Conservation (phyloP, 2,113 vertebrate genomes). For the Pterocles gutturalis region DNA sequence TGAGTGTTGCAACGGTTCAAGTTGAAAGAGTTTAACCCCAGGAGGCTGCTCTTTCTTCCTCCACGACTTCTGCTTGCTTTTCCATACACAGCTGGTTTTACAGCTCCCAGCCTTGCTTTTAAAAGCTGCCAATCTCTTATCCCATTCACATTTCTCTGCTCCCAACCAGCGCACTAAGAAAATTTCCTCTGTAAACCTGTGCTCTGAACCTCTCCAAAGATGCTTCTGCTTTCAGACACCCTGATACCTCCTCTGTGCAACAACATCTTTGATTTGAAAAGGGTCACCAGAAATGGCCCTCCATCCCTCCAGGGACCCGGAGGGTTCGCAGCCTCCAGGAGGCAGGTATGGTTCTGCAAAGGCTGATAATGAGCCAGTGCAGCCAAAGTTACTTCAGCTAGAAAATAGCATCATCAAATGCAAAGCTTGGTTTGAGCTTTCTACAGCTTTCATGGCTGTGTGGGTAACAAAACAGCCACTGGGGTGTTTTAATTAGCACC, state of each 20-base stretch:
- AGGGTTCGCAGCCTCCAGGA: not conserved
- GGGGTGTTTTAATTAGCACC: not conserved
- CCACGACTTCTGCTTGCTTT: not conserved
- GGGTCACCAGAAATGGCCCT: not conserved
- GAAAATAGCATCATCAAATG: not conserved
- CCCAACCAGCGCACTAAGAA: not conserved
- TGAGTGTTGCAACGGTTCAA: not conserved
- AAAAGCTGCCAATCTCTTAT: not conserved
- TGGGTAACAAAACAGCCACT: not conserved
- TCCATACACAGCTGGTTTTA: fast-evolving
- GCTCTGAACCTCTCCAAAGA: not conserved
- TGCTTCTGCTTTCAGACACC: not conserved
- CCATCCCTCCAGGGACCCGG: not conserved
- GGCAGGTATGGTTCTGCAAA: not conserved
- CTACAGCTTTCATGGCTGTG: not conserved
- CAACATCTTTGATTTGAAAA: not conserved
- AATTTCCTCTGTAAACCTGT: not conserved
- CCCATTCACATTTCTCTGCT: not conserved
- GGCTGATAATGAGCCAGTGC: not conserved
- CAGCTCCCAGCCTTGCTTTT: not conserved
- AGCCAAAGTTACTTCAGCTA: not conserved
- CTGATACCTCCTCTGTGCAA: not conserved
- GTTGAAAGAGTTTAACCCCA: not conserved
- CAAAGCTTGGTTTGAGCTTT: not conserved
- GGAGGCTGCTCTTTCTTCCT: not conserved